Conservation (phyloP, 2,113 vertebrate genomes). For the Ciconia stormi region DNA sequence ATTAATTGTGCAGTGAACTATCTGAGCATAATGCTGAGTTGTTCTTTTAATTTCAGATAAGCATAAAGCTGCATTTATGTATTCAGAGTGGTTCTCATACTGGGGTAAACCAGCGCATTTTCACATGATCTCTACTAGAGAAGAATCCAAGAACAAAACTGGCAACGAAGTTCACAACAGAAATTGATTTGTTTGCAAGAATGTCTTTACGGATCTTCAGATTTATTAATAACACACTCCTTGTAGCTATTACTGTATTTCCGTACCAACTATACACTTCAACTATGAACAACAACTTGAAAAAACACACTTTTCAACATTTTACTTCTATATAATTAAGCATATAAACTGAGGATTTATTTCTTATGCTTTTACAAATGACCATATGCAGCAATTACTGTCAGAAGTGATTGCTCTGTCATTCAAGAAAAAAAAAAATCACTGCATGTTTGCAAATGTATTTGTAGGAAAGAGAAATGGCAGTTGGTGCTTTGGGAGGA, state of each 20-base stretch:
- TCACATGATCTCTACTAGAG: background rate
- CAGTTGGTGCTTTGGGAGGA: background rate
- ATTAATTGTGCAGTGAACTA: background rate
- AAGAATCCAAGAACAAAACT: constrained; percentile 2
- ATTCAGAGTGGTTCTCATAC: background rate
- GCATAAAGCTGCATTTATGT: background rate
- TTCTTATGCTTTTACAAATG: background rate
- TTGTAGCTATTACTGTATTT: background rate
- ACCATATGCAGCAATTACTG: background rate
- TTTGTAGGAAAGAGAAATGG: background rate
- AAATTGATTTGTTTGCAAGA: background rate
- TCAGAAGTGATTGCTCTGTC: background rate
- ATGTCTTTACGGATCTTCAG: background rate
- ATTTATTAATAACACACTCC: background rate
- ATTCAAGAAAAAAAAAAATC: background rate
- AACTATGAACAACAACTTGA: background rate
- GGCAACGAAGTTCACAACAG: background rate
- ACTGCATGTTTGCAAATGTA: background rate
- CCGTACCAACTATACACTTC: background rate
- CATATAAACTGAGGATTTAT: background rate
- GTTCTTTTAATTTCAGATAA: background rate
- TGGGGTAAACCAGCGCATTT: background rate
- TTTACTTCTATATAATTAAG: background rate
- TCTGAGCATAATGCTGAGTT: background rate
- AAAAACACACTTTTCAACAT: background rate